Evolutionary conservation across 2,113 vertebrate species (phyloP).

Genomic region (Isurus oxyrinchus): DNA sequence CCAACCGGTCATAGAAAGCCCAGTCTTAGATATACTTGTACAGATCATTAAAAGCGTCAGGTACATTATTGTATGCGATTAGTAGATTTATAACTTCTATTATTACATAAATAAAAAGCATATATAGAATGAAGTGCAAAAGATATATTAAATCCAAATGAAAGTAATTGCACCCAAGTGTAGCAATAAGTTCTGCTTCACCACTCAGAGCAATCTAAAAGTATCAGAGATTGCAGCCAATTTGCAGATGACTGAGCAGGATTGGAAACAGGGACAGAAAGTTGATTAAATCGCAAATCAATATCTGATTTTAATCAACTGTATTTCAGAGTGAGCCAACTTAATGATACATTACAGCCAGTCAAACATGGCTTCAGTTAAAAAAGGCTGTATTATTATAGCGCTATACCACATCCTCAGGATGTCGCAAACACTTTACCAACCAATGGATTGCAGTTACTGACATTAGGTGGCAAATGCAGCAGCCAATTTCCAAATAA

Average conservation of each 20-base stretch:
- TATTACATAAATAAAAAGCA: constrained; percentile 1
- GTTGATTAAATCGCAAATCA: background rate
- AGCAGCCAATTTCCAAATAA: background rate
- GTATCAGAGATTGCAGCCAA: background rate
- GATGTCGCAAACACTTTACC: background rate
- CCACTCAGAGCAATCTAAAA: background rate
- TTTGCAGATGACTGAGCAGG: background rate
- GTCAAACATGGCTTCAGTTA: background rate
- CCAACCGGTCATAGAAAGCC: too few species aligned
- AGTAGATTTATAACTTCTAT: background rate
- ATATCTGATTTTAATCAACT: background rate
- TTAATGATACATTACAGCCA: background rate
- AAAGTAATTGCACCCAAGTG: background rate
- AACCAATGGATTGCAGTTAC: background rate
- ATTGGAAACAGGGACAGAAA: constrained; percentile 22
- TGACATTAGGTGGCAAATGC: background rate
- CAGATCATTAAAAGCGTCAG: background rate
- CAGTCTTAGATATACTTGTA: background rate
- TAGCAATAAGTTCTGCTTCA: constrained; percentile 17
- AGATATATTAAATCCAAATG: constrained; percentile 20
- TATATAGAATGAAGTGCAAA: background rate
- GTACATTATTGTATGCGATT: background rate
- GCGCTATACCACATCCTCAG: background rate
- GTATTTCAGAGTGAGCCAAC: background rate
- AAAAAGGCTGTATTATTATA: background rate